Percentiles rank a stretch among this genome's conserved stretches.
phyloP scores from a whole-genome alignment of 2,797 vertebrate species.

The Falco concolor region DNA sequence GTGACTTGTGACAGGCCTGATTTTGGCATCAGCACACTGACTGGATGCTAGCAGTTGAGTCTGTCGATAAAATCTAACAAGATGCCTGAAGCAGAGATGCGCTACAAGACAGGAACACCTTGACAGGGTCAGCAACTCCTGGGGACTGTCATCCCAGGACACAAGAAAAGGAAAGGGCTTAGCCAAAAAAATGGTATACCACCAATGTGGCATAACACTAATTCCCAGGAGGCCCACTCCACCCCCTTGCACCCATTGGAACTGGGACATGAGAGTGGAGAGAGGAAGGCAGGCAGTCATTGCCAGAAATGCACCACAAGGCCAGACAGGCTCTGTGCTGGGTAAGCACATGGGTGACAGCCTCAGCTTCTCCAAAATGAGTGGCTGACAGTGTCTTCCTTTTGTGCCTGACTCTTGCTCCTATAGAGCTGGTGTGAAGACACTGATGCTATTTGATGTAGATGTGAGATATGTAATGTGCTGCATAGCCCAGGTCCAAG shows the following conservation, averaged over 20 bases:
- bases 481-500: too few relatives aligned
- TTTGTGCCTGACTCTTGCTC: fast-evolving
- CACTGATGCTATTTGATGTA: too few relatives aligned
- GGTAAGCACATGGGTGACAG: fast-evolving
- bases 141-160: not conserved
- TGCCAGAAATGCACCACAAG: not conserved
- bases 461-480: not conserved
- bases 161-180: not conserved
- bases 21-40: not conserved
- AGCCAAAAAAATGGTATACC: not conserved
- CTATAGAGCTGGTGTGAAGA: not conserved
- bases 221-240: not conserved
- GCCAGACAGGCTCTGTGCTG: not conserved
- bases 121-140: fast-evolving
- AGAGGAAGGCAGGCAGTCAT: not conserved
- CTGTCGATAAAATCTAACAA: not conserved
- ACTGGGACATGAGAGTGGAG: not conserved
- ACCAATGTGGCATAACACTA: not conserved
- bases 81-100: not conserved
- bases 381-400: not conserved
- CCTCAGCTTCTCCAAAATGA: not conserved
- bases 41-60: too few relatives aligned
- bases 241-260: not conserved
- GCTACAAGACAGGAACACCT: not conserved
- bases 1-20: not conserved